phyloP scores from a whole-genome alignment of 2,113 vertebrate species.

The Aphelocoma coerulescens region DNA sequence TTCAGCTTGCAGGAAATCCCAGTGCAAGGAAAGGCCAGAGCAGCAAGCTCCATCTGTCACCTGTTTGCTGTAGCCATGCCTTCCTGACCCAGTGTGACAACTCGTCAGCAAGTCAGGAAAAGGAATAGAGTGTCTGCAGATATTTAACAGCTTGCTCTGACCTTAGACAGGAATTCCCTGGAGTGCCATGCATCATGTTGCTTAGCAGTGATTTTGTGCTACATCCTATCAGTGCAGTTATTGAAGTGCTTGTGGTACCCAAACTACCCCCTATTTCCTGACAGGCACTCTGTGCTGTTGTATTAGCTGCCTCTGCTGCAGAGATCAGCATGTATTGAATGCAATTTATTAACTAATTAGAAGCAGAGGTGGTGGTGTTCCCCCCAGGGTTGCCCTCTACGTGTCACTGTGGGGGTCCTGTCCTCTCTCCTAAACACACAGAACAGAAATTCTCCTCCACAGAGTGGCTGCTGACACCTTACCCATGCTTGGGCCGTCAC shows the following conservation, averaged over 20 bases:
- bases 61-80: neutral
- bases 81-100: neutral
- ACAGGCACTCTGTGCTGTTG: neutral
- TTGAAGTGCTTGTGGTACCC: neutral
- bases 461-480: neutral
- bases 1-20: neutral
- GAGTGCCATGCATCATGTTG: neutral
- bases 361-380: neutral
- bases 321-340: neutral
- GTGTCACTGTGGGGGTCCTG: neutral
- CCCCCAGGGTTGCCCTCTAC: neutral
- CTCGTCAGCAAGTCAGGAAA: neutral
- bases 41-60: neutral
- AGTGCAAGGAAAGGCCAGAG: neutral
- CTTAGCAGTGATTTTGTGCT: neutral
- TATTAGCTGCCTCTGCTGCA: neutral
- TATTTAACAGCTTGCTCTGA: neutral
- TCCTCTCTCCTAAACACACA: neutral
- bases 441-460: neutral
- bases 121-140: fast-evolving
- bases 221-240: neutral
- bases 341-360: neutral
- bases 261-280: neutral
- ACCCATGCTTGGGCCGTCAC: neutral
- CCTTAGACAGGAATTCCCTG: neutral